Base-by-base conservation (phyloP, 2,888 invertebrate species). In the Sycophila texana region DNA sequence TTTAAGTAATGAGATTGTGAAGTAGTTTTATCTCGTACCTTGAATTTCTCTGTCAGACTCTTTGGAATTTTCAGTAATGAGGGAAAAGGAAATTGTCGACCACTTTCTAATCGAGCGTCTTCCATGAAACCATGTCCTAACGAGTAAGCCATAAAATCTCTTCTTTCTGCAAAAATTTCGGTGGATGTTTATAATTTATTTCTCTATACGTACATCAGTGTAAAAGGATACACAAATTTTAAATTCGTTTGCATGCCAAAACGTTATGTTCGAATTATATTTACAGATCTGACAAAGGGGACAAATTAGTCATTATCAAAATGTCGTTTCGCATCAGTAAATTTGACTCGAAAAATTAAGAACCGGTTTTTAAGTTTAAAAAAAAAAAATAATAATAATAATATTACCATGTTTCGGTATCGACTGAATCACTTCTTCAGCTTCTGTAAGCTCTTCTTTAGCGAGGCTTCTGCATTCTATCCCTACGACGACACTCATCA, bases 41-140 rank as follows among this genome's bases (percentile, higher is more conserved):
- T 26, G 20, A 85, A 84, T 68, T 85, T 85, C n/a, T 83, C 49
- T n/a, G 83, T 26, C n/a, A 82, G 71, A 2, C 79, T 55, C 2
- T 80, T 73, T 30, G 82, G 73, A 49, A 85, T 83, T 74, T 79
- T 77, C 10, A 85, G 65, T 30, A 81, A 78, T 12, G 82, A 83
- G 4, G 85, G 85, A 68, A 84, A 85, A 1, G 76, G 77, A 77
- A 82, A 81, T 47, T 81, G 80, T 5, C 60, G 57, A 49, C 26
- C 22, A 0, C 10, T 61, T 22, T 81, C 78, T 14, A 70, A 16
- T 3, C 47, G 55, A 18, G 20, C n/a, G 20, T 78, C 61, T 73
- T 83, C 67, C 65, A 79, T 81, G 73, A 83, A 84, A 39, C 83
- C 84, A 39, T 83, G 76, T 18, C 85, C 84, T 22, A 86, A 77